Evolutionary conservation across 1,140 invertebrate genomes (phyloP), one percentile per base, ranked within the genome.

Genomic region (Eumaeus atala): DNA sequence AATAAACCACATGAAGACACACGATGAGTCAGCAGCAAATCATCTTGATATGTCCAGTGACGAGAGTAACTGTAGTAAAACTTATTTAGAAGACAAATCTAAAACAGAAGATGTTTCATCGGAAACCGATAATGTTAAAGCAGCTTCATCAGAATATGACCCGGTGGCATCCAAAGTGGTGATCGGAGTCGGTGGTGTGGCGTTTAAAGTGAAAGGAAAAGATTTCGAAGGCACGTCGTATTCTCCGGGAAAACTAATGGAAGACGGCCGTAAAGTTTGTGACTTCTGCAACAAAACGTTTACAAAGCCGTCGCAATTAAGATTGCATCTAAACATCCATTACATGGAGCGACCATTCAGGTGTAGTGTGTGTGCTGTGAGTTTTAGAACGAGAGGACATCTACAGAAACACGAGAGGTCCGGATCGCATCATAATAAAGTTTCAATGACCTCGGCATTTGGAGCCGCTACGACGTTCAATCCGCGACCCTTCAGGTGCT

Each of bases 311-410:
- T 94, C 95, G 69, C 96, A 98, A 78, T 87, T 98, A 59, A 91
- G 92, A 53, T 88, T 98, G 48, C 97, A 99, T 87, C 94, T 97
- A 75, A 98, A 98, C 82, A 97, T 97, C 70, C 97, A 99, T 84
- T 97, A 97, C 70, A 94, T 98, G 87, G 97, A 98, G 76, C 90
- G 96, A 48, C 95, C 95, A 52, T 98, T 95, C 71, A 91, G 95
- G 56, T 98, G 96, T 79, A 95, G 97, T 65, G 92, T 94, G 7
- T 98, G 97, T 81, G 94, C 93, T 18, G 94, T 97, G 21, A 96
- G 94, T 59, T 97, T 98, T 75, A 89, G 96, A 56, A 97, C 95
- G 1, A 95, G 96, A 84, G 95, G 95, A 5, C 96, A 97, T 79
- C 89, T 98, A 48, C 95, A 96, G 67, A 97, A 97, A 82, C 96